phyloP scores from a whole-genome alignment of 1,140 invertebrate genomes.

The Saccostrea cuccullata region DNA sequence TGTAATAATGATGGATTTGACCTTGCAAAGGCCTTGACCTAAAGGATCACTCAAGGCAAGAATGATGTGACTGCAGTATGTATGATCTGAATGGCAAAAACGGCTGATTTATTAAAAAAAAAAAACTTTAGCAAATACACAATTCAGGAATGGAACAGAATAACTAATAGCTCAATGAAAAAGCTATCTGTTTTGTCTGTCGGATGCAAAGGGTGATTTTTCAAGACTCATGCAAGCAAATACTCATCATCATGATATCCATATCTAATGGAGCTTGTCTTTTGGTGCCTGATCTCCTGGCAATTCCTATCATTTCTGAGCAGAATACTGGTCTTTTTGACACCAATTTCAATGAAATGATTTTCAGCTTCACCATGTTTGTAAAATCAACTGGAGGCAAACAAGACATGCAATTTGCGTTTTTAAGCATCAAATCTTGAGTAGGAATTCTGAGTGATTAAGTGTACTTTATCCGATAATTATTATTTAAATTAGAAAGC shows the following conservation, averaged over 20 bases:
- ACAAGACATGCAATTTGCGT: slow-evolving; percentile 5
- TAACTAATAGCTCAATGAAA: slow-evolving; percentile 29
- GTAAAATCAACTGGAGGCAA: slow-evolving; percentile 11
- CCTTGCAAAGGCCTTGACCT: background rate
- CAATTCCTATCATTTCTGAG: background rate
- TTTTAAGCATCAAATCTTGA: background rate
- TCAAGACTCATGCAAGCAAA: slow-evolving; percentile 17
- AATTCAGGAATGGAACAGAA: slow-evolving; percentile 22
- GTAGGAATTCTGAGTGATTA: background rate
- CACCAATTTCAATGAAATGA: background rate
- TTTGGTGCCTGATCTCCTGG: background rate
- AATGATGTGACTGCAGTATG: background rate
- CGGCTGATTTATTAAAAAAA: background rate
- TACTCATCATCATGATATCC: slow-evolving; percentile 36
- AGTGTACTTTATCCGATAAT: background rate
- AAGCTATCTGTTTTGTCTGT: slow-evolving; percentile 33
- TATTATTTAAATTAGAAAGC: background rate
- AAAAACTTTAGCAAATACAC: slow-evolving; percentile 1
- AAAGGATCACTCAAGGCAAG: background rate
- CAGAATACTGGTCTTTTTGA: background rate
- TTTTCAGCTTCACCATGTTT: slow-evolving; percentile 11
- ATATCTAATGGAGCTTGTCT: background rate
- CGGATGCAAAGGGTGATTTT: slow-evolving; percentile 30
- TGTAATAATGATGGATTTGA: background rate
- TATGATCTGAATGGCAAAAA: background rate